Evolutionary conservation across 2,113 vertebrate species (phyloP).

Genomic region (Dolichotis patagonum): DNA sequence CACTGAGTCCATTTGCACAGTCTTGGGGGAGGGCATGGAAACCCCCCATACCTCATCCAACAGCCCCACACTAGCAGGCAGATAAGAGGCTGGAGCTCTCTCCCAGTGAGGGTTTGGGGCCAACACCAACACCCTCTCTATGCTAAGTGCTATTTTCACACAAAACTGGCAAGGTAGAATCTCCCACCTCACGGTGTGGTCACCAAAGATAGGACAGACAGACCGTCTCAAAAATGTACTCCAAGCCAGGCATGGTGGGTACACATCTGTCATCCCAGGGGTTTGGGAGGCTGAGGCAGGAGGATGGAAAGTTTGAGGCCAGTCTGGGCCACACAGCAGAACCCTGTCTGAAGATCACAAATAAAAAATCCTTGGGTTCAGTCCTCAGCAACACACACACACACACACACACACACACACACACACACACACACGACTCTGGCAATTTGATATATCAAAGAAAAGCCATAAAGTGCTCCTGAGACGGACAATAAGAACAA

Average conservation of each 20-base stretch:
- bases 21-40: background rate
- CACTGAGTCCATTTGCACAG: accelerated
- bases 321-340: background rate
- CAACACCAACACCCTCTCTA: background rate
- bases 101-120: background rate
- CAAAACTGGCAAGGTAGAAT: background rate
- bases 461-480: background rate
- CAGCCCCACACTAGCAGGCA: accelerated
- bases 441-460: background rate
- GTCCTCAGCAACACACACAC: no score
- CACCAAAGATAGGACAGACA: background rate
- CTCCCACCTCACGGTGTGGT: background rate
- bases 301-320: background rate
- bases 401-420: no score
- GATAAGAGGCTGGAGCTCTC: background rate
- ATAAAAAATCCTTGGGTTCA: no score
- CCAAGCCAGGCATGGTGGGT: background rate
- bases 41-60: background rate
- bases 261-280: background rate
- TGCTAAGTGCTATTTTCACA: background rate
- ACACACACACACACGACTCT: background rate
- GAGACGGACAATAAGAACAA: background rate
- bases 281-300: background rate
- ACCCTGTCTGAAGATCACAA: background rate
- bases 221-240: background rate